Base-by-base conservation (phyloP, 1,140 invertebrate genomes). In the Platorchestia sp. region DNA sequence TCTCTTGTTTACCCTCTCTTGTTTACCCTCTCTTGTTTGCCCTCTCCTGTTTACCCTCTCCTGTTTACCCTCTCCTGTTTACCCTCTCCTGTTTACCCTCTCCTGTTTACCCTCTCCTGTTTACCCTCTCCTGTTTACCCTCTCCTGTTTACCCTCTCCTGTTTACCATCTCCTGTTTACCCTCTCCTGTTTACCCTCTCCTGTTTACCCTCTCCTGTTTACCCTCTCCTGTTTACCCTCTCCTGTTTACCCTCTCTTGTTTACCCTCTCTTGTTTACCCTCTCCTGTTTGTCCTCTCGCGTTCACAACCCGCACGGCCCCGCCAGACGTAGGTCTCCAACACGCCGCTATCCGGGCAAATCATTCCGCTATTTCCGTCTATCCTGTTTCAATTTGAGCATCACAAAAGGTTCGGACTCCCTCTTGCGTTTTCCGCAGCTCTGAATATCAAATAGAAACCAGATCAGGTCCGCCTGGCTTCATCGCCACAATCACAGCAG, bases 381-480 rank as follows among this genome's bases (percentile, higher is more conserved):
- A 93, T 93, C 91, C 91, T 93, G 91, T 93, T 93, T 93, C 91
- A 93, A 93, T 93, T 93, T 93, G 91, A 44, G 45, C 43, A 10
- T 36, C 91, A 93, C 91, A 93, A 93, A 93, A 93, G 91, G 36
- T 93, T 75, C 27, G 45, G 91, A 89, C 91, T 93, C 91, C 91
- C 91, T 93, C 91, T 93, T 93, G 91, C 91, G 91, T 93, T 93
- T 93, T 93, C 91, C 91, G 45, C 91, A 45, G 91, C 91, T 93
- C 91, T 93, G 91, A 45, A 93, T 93, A 93, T 93, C 91, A 93
- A 93, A 93, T 93, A n/a, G 91, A 93, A 47, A 44, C 45, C 43
- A 93, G 91, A 93, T 93, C 91, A 93, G 45, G 43, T 45, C 45
- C 45, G 91, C 91, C 43, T 93, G 91, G 45, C 91, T 93, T 93